Evolutionary conservation across 2,888 invertebrate genomes (phyloP).

Genomic region (Acanthosepion lycidas): DNA sequence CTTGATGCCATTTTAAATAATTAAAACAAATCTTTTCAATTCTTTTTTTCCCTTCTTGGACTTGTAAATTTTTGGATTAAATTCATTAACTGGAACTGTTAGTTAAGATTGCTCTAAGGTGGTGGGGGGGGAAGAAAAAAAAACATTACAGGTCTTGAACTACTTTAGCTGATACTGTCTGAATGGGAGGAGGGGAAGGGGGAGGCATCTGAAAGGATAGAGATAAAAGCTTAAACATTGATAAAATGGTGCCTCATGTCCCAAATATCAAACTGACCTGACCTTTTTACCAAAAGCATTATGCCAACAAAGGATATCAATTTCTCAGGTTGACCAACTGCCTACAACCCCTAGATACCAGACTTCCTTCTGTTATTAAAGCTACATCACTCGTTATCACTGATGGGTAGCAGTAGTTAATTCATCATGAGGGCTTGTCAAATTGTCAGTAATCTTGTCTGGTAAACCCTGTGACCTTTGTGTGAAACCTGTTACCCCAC

Average conservation of each 20-base stretch:
- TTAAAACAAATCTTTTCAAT: no score
- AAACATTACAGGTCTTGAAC: no score
- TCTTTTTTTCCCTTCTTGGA: no score
- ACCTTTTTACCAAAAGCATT: constrained; percentile 12
- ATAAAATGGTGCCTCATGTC: not conserved
- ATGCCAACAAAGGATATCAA: not conserved
- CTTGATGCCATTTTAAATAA: no score
- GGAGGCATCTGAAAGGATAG: not conserved
- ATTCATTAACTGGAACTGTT: no score
- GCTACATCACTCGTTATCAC: not conserved
- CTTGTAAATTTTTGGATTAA: no score
- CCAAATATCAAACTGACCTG: not conserved
- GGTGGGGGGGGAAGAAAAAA: no score
- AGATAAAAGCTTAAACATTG: not conserved
- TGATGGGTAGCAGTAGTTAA: not conserved
- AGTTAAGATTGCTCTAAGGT: no score
- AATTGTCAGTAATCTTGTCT: not conserved
- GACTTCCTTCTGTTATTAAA: not conserved
- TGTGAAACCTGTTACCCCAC: not conserved
- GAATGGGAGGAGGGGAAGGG: no score
- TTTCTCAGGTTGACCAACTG: not conserved
- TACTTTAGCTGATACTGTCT: no score
- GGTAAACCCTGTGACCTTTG: not conserved
- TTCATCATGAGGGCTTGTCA: not conserved
- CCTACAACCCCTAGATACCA: not conserved